Percentiles rank a stretch among this genome's conserved stretches.
Evolutionary conservation across 64 coral and sea anemone species (phyloP).

Genomic region (Montipora efflorescens): DNA sequence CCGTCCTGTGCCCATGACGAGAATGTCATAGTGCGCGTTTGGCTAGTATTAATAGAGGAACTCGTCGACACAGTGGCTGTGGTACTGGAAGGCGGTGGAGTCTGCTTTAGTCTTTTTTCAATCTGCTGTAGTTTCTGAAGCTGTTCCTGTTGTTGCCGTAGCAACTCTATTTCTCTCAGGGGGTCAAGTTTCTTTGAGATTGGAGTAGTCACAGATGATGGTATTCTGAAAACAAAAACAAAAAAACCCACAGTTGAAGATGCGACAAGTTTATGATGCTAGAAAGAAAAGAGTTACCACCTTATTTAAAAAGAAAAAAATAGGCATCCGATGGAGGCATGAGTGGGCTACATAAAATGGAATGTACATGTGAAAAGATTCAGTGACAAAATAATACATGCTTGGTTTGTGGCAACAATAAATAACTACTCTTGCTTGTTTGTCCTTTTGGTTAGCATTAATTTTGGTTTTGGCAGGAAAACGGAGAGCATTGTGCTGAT

Average conservation of each 20-base stretch:
- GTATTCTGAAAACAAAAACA: neutral
- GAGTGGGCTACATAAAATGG: no score
- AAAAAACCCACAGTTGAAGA: neutral
- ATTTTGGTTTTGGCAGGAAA: no score
- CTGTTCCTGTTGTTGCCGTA: conserved; percentile 77
- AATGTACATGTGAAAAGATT: no score
- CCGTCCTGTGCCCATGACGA: neutral
- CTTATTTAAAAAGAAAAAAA: no score
- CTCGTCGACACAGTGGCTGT: neutral
- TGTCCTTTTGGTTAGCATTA: no score
- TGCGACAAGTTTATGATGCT: no score
- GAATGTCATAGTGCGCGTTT: neutral
- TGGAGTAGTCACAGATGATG: neutral
- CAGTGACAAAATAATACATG: no score
- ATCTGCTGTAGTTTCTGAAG: conserved; percentile 76
- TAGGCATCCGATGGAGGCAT: no score
- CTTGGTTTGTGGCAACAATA: no score
- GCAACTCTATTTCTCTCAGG: conserved; percentile 80
- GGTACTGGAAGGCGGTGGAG: neutral
- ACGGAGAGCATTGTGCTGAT: no score
- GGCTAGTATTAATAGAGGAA: neutral
- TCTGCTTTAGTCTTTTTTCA: conserved; percentile 50
- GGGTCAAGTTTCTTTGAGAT: conserved; percentile 61
- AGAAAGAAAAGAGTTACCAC: no score
- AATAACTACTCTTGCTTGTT: no score